Percentiles rank a stretch among this genome's conserved stretches.
Conservation (phyloP, 2,113 vertebrate genomes). For the Saguinus midas region DNA sequence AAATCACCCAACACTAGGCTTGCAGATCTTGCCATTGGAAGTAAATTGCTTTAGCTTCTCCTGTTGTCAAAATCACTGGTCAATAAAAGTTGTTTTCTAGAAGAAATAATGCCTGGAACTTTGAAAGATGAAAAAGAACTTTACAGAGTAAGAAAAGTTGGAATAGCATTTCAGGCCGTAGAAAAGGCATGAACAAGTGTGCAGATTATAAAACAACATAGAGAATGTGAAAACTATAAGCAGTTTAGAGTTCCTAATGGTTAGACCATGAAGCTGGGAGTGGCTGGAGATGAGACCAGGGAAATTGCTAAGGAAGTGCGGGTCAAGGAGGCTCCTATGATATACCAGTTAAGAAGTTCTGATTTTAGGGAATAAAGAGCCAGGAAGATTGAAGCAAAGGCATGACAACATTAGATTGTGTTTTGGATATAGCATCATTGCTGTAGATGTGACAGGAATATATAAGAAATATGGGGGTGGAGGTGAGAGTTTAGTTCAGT, state of each 20-base stretch:
- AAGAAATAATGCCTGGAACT: neutral
- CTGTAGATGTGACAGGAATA: neutral
- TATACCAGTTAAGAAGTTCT: neutral
- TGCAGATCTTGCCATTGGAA: neutral
- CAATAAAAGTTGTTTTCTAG: neutral
- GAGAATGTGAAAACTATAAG: neutral
- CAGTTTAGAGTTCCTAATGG: neutral
- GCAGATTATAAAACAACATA: neutral
- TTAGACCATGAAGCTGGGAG: neutral
- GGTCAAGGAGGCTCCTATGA: neutral
- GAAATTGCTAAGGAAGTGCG: neutral
- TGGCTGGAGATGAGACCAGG: neutral
- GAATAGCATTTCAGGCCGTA: neutral
- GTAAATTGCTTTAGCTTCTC: neutral
- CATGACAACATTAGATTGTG: neutral
- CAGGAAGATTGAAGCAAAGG: neutral
- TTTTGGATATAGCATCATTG: neutral
- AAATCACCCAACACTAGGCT: neutral
- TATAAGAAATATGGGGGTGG: no score
- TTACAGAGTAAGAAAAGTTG: neutral
- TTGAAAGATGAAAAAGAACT: neutral
- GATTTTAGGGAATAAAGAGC: neutral
- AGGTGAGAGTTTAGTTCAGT: neutral
- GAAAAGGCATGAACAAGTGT: neutral
- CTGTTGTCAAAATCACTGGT: neutral